Base-by-base conservation (phyloP, 2,797 vertebrate genomes). In the Lacerta agilis region DNA sequence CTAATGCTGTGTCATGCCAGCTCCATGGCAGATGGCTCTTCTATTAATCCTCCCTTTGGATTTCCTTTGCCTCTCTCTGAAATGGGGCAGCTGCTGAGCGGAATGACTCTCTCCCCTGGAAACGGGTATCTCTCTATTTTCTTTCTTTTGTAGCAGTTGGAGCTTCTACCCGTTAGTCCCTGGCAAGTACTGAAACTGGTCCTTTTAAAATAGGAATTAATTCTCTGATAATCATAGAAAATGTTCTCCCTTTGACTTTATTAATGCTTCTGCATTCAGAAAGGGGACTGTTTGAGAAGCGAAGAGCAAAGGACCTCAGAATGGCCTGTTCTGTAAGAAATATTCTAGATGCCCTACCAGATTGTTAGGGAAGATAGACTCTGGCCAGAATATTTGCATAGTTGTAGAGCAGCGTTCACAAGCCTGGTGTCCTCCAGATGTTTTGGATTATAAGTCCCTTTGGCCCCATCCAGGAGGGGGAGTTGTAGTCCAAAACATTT, bases 21-120 rank as follows among this genome's bases (percentile, higher is more conserved):
- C 33, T 20, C 33, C 20, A 20, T 41, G 82, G 43, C 89, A 87
- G 85, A 87, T 90, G 86, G 86, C 69, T 67, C 38, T 81, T 87
- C 82, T 69, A 58, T 27, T 86, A 58, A 78, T 77, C 88, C 61
- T 89, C 84, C 72, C 78, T 82, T 36, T 55, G 71, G 55, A 81
- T 79, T 75, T 66, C 55, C 64, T 43, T 27, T 77, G 58, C 88
- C 10, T 77, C 27, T 76, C 79, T 66, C 38, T 76, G 78, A 87
- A 80, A 82, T 29, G 55, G 69, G 71, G 29, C 71, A 75, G 69
- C 79, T 87, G 79, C 64, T 75, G 36, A 67, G 58, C 38, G 75
- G 79, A 82, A 76, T 18, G 41, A 33, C 23, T 45, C 29, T 75
- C 55, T 87, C 41, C 41, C 79, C 36, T 72, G 73, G 49, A 87